Conservation (phyloP, 2,113 vertebrate genomes). For the Osmerus mordax region DNA sequence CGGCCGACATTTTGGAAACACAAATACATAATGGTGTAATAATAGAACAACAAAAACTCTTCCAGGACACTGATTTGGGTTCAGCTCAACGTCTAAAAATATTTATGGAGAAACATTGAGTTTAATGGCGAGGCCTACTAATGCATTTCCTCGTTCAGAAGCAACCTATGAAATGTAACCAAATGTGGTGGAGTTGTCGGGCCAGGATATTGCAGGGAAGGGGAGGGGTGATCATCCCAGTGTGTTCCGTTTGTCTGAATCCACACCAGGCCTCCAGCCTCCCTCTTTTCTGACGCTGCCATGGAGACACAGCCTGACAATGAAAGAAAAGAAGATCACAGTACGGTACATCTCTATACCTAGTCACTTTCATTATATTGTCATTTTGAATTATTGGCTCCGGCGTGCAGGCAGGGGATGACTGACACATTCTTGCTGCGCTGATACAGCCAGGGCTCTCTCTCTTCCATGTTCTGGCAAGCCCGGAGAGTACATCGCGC, state of each 20-base stretch:
- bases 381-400: conserved; percentile 71
- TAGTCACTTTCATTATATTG: conserved; percentile 67
- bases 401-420: conserved; percentile 65
- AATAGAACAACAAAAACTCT: conserved; percentile 30
- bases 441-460: conserved; percentile 51
- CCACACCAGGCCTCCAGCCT: no score
- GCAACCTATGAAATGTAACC: conserved; percentile 26
- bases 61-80: conserved; percentile 1
- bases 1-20: conserved; percentile 45
- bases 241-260: no score
- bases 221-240: no score
- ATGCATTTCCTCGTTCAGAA: conserved; percentile 47
- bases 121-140: conserved; percentile 28
- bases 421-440: conserved; percentile 68
- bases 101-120: no score
- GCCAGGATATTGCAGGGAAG: no score
- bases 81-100: no score
- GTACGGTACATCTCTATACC: conserved; percentile 51
- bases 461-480: conserved; percentile 66
- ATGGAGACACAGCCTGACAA: no score
- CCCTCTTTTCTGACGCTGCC: no score
- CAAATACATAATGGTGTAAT: conserved; percentile 37
- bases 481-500: conserved; percentile 44
- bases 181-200: background rate
- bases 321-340: conserved; percentile 29